Conservation (phyloP, 1,140 invertebrate genomes). For the Periplaneta americana region DNA sequence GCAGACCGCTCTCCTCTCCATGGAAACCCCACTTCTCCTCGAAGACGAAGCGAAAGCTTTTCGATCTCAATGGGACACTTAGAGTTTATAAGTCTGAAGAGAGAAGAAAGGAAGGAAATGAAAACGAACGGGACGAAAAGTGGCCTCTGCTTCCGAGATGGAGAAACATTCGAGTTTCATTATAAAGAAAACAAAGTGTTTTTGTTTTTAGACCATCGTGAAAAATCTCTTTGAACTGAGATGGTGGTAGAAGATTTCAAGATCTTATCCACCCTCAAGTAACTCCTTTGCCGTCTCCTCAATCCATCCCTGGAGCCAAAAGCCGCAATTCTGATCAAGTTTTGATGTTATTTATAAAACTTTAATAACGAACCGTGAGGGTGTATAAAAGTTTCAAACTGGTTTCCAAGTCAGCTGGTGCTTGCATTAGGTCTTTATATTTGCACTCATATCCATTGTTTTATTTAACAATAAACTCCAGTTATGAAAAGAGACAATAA, state of each 20-base stretch:
- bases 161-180: background rate
- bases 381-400: too few relatives aligned
- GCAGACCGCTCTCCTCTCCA: background rate
- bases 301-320: too few relatives aligned
- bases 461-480: background rate
- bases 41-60: background rate
- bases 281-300: too few relatives aligned
- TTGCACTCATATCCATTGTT: background rate
- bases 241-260: too few relatives aligned
- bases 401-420: too few relatives aligned
- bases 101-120: background rate
- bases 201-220: background rate
- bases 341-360: background rate
- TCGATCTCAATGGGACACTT: slow-evolving; percentile 4
- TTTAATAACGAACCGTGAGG: background rate
- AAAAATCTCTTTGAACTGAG: too few relatives aligned
- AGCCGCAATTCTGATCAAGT: background rate
- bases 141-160: background rate
- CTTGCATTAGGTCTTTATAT: background rate
- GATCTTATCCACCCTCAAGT: too few relatives aligned
- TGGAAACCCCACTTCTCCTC: background rate
- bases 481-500: background rate
- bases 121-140: background rate
- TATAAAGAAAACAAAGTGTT: background rate
- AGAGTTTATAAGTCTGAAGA: background rate